Percentiles rank a stretch among this genome's conserved stretches.
Evolutionary conservation across 1,140 invertebrate genomes (phyloP).

Genomic region (Drosophila setifemur): DNA sequence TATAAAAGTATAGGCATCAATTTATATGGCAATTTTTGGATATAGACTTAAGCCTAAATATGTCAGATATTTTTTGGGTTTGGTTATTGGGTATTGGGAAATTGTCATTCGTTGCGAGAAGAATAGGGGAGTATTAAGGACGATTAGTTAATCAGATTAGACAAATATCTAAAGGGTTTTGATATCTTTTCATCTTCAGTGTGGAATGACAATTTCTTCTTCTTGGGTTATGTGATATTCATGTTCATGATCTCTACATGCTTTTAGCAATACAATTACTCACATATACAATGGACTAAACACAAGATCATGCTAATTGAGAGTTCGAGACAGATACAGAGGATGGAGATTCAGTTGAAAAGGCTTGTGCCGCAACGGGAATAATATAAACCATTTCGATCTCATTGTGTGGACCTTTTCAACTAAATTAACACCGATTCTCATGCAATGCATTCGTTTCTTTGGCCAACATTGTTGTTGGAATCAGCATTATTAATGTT

Average conservation of each 20-base stretch:
- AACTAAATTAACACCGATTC: constrained; percentile 70
- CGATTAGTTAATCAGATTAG: too few relatives aligned
- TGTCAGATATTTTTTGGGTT: constrained; percentile 25
- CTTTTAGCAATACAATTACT: constrained; percentile 37
- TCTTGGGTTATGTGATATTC: constrained; percentile 2
- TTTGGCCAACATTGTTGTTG: constrained; percentile 75
- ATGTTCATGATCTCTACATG: constrained; percentile 34
- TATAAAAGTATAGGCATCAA: constrained; percentile 58
- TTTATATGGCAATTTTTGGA: constrained; percentile 39
- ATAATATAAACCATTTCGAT: neutral
- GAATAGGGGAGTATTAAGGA: too few relatives aligned
- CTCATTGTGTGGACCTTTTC: constrained; percentile 21
- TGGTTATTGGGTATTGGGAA: neutral
- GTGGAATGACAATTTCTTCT: constrained; percentile 23
- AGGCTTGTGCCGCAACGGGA: constrained; percentile 19
- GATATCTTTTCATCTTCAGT: neutral
- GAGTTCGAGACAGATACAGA: constrained; percentile 13
- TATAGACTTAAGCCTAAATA: constrained; percentile 46
- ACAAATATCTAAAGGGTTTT: neutral
- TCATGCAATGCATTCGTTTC: constrained; percentile 76
- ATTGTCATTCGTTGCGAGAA: constrained; percentile 17
- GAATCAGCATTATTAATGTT: constrained; percentile 60
- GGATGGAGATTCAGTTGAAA: constrained; percentile 36
- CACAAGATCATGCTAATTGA: constrained; percentile 58
- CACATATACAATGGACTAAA: constrained; percentile 44